These are phyloP conservation scores for Enteromius thamalakanensis DNA, from an alignment of 2,797 vertebrate species.

Conservation along the genomic window DNA sequence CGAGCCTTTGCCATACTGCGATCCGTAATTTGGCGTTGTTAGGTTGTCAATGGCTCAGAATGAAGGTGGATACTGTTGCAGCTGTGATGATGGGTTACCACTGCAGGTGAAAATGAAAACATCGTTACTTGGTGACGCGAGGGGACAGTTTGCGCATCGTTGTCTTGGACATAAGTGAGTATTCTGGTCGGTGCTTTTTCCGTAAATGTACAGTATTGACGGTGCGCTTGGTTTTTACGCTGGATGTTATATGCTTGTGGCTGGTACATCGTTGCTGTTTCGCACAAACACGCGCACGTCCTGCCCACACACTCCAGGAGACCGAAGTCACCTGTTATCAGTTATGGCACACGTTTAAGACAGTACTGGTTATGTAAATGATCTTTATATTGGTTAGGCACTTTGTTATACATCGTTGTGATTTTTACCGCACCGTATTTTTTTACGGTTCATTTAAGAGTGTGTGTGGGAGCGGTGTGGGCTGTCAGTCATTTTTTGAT, in stretches of 20 bases:
- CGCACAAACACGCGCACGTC: slow-evolving; percentile 40
- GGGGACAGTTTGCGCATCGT: slow-evolving; percentile 40
- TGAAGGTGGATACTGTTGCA: slow-evolving; percentile 59
- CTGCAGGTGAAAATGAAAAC: slow-evolving; percentile 68
- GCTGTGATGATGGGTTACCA: slow-evolving; percentile 56
- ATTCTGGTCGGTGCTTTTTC: not conserved
- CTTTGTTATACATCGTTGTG: not conserved
- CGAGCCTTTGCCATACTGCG: slow-evolving; percentile 22
- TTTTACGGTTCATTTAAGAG: slow-evolving; percentile 29
- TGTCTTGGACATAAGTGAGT: slow-evolving; percentile 56
- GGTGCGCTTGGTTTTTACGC: slow-evolving; percentile 12
- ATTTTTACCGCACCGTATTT: not conserved
- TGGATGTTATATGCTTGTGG: slow-evolving; percentile 23
- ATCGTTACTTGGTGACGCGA: slow-evolving; percentile 44
- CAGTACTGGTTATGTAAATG: not conserved
- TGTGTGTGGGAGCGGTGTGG: slow-evolving; percentile 38
- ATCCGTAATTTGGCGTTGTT: slow-evolving; percentile 43
- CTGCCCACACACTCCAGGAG: slow-evolving; percentile 53
- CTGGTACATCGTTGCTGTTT: slow-evolving; percentile 31
- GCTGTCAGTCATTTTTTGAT: slow-evolving; percentile 43
- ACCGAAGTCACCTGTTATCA: slow-evolving; percentile 28
- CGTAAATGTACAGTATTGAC: not conserved
- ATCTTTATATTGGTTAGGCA: not conserved
- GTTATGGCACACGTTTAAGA: slow-evolving; percentile 7
- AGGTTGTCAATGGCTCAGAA: slow-evolving; percentile 61